Evolutionary conservation across 2,888 invertebrate genomes (phyloP), one percentile per base, ranked within the genome.

Genomic region (Amiota minor): DNA sequence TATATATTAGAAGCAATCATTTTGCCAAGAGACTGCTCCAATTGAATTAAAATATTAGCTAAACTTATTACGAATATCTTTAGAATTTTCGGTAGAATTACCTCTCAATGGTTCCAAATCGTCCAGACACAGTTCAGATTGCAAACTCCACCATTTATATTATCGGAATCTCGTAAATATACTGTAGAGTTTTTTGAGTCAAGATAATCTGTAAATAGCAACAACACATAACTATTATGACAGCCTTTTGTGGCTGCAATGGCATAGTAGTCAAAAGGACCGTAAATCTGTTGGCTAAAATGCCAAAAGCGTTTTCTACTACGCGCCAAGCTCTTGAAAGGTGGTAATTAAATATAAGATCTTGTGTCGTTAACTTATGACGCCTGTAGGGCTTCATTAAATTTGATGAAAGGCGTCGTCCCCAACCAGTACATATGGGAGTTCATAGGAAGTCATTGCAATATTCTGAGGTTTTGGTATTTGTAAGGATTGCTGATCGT

Each of bases 131-230:
- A n/a, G 56, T 12, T 56, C n/a, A 56, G 56, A 56, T n/a, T 56
- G 56, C 16, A 56, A 12, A 56, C 16, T 56, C 16, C 56, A 2
- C 56, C 56, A 56, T 8, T 2, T 56, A 56, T 14, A 56, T 56
- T 56, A 18, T 56, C 56, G 3, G 56, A 3, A 8, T n/a, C 56
- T 9, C 16, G 14, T 16, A 56, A 56, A 56, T 56, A 56, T 56
- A 56, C n/a, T 56, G 56, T n/a, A 1, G 56, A 56, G 56, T 56
- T 56, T 16, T n/a, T 72, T 49, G 69, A 53, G 14, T n/a, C 59
- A 9, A 72, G 50, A 59, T 59, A 68, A 14, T 68, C 69, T 72
- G 69, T 53, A 72, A 70, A 68, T 72, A 72, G 69, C 72, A 72
- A 55, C 69, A 72, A 62, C 62, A 72, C 18, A 69, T 16, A 46